Evolutionary conservation across 2,113 vertebrate species (phyloP), one percentile per base, ranked within the genome.

Genomic region (Egretta garzetta): DNA sequence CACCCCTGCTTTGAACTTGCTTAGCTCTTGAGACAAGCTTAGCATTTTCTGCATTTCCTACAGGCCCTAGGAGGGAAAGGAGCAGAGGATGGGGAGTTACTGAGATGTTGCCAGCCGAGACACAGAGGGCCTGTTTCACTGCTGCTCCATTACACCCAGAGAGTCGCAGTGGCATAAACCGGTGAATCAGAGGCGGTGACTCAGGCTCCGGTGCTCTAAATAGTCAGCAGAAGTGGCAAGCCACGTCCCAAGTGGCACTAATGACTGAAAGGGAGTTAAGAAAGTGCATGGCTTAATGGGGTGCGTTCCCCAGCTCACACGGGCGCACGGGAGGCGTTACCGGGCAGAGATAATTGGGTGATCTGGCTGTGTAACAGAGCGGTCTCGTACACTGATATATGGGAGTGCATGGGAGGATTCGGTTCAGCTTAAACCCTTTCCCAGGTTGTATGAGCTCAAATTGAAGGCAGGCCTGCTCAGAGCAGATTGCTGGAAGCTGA

Each of bases 121-220:
- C 37, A 15, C 58, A 63, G 7, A 77, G 71, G 86, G 35, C 87
- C 55, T 82, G 49, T 74, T 93, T 96, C 87, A 90, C 77, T 1
- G 4, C 37, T 80, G 71, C 58, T 96, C 84, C 50, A 4, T 94
- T 95, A 30, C 50, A 87, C 58, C 62, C 66, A 6, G 58, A 55
- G 81, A 96, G 86, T 77, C 86, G 86, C 50, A 35, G 5, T 6
- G 5, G 81, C 84, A 76, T 76, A 82, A 73, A 95, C 66, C 3
- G 27, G 67, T 97, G 94, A 95, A 68, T 96, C 95, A 96, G 91
- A 95, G 71, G 79, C 14, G 4, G 74, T 97, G 97, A 97, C 80
- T 96, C 96, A 97, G 87, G 70, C 84, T 94, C 73, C 4, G 11
- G 84, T 0, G 0, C 81, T 96, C 94, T 76, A 93, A 96, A 90